Evolutionary conservation across 1,140 invertebrate genomes (phyloP), one percentile per base, ranked within the genome.

Genomic region (Polypedilum pembai): DNA sequence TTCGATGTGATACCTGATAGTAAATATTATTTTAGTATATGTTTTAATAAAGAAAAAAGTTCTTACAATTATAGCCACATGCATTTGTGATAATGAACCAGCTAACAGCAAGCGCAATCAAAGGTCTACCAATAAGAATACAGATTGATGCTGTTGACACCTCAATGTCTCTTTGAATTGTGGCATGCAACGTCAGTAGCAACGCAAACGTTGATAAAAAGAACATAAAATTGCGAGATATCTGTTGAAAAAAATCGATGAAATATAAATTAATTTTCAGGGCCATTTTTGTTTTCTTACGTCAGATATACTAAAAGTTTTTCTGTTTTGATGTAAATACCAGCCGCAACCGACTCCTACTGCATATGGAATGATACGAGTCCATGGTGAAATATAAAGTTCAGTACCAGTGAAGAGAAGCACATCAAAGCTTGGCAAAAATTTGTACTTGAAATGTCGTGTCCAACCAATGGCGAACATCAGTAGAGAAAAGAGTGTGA

Each of bases 311-410:
- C 17, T 69, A 18, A 69, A 69, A 10, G 65, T 69, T 20, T 18
- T 21, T 69, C 20, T 69, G 65, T 69, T 18, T 69, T 69, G 15
- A 21, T 76, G 45, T 3, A 79, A 75, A 18, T 77, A 78, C 80
- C 80, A 82, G 8, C 79, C 81, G 7, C 77, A 75, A 7, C 78
- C 78, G 7, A 78, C 76, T 0, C 81, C 81, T 40, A 82, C 75
- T 1, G 80, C 77, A 21, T 82, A 82, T 18, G 81, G 81, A 24
- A 81, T 72, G 0, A 81, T 74, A 1, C 81, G 79, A 0, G 82
- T 80, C 21, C 81, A 81, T 2, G 81, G 78, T 76, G 79, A 80
- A 1, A 78, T 82, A 21, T 82, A 82, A 69, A 82, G 78, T 5
- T 78, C 76, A 0, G 80, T 80, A n/a, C 78, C 79, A 0, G 79